A percentile compares a stretch with the other conserved stretches of the same genome.
Conservation (phyloP, 2,888 invertebrate genomes). For the Salpingus planirostris region DNA sequence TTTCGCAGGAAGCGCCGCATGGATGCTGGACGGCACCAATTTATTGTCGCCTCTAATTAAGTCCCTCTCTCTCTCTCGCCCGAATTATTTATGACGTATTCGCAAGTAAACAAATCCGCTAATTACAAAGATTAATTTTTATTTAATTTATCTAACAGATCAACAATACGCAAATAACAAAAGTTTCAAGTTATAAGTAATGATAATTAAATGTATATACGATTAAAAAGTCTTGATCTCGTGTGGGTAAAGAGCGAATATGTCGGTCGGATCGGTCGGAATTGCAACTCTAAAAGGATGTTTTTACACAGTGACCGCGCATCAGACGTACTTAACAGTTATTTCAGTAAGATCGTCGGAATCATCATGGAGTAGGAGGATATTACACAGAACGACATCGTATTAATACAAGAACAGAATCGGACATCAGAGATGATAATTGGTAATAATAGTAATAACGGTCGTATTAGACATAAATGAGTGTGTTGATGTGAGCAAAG, state of each 20-base stretch:
- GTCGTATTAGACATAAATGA: conserved; percentile 15
- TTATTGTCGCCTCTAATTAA: conserved; percentile 30
- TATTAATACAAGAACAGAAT: conserved; percentile 14
- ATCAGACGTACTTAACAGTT: too few relatives aligned
- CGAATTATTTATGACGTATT: neutral
- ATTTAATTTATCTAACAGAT: conserved; percentile 34
- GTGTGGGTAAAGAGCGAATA: conserved; percentile 9
- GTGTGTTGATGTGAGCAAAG: conserved; percentile 38
- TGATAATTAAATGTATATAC: conserved; percentile 13
- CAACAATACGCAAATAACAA: conserved; percentile 33
- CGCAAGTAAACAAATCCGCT: conserved; percentile 10
- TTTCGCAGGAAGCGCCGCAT: conserved; percentile 29
- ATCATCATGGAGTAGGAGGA: too few relatives aligned
- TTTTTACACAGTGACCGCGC: too few relatives aligned
- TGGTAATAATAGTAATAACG: too few relatives aligned
- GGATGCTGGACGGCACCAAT: conserved; percentile 28
- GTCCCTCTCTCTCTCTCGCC: conserved; percentile 3
- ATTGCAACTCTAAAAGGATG: conserved; percentile 14
- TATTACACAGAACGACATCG: conserved; percentile 17
- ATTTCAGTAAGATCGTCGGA: too few relatives aligned
- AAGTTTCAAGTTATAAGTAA: too few relatives aligned
- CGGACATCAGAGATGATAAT: too few relatives aligned
- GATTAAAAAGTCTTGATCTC: conserved; percentile 18
- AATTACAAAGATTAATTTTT: conserved; percentile 34
- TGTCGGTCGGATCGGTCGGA: conserved; percentile 3